Percentiles rank a stretch among this genome's conserved stretches.
These are phyloP conservation scores for Fregata magnificens DNA, from an alignment of 2,113 vertebrate species.

Conservation along the genomic window DNA sequence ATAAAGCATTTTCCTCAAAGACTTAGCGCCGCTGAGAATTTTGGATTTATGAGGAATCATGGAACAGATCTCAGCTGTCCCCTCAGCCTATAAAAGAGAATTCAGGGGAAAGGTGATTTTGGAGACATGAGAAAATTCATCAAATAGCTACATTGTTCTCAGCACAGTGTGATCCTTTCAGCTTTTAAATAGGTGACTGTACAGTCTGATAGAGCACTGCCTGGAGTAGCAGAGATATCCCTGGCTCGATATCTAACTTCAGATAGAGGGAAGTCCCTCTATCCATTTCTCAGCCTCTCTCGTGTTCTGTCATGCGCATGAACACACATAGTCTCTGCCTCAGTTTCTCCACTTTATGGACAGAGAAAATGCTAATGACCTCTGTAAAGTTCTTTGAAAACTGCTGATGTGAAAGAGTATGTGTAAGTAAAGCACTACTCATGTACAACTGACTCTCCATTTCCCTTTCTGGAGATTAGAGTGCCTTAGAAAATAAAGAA, in stretches of 20 bases:
- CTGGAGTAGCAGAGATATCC: neutral
- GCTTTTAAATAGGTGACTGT: neutral
- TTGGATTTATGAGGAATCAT: neutral
- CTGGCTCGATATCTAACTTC: neutral
- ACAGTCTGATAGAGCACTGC: neutral
- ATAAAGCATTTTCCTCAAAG: neutral
- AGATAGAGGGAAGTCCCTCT: neutral
- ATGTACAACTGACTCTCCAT: neutral
- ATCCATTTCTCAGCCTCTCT: neutral
- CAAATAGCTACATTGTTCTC: neutral
- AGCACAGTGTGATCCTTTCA: neutral
- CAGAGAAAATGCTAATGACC: neutral
- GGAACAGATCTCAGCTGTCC: neutral
- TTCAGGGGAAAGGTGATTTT: neutral
- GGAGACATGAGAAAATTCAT: neutral
- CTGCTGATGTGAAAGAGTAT: neutral
- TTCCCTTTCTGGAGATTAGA: neutral
- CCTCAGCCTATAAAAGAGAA: neutral
- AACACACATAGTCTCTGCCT: neutral
- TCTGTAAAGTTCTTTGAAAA: neutral
- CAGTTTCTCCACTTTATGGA: neutral
- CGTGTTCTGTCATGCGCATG: fast-evolving
- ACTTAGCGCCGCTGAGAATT: neutral
- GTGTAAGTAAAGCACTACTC: neutral
- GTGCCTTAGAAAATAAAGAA: neutral